Conservation (phyloP, 1,140 invertebrate species). For the Asbolus verrucosus region DNA sequence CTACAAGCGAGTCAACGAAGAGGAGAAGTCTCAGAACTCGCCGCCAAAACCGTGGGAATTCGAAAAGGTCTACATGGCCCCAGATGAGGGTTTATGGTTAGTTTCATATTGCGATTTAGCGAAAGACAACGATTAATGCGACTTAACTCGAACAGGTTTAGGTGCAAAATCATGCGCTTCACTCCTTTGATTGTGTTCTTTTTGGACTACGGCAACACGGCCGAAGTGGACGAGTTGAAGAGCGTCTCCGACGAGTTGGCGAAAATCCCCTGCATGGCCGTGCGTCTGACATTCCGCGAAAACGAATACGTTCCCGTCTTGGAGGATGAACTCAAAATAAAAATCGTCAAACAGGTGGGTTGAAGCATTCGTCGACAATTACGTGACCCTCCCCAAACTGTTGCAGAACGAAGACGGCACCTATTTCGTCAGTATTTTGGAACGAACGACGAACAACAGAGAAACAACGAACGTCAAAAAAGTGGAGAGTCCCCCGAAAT, state of each 20-base stretch:
- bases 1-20: neutral
- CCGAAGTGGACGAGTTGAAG: conserved; percentile 22
- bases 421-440: conserved; percentile 8
- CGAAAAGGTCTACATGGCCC: conserved; percentile 8
- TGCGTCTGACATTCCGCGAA: conserved; percentile 2
- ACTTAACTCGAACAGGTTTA: conserved; percentile 23
- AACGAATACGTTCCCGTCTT: conserved; percentile 1
- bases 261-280: conserved; percentile 27
- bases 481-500: neutral
- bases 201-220: conserved; percentile 45
- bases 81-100: conserved; percentile 15
- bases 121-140: no score
- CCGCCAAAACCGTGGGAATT: neutral
- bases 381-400: no score
- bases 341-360: no score
- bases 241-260: conserved; percentile 40
- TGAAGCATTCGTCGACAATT: no score
- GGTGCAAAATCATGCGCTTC: conserved; percentile 3
- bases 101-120: no score
- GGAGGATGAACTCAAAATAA: conserved; percentile 17
- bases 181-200: conserved; percentile 16
- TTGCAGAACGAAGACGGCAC: conserved; percentile 3
- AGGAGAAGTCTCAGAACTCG: neutral
- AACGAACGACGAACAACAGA: neutral
- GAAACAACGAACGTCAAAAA: neutral